Percentiles rank a stretch among this genome's conserved stretches.
These are phyloP conservation scores for Aplidium turbinatum DNA, from an alignment of 23 tunicate genomes.

Conservation along the genomic window DNA sequence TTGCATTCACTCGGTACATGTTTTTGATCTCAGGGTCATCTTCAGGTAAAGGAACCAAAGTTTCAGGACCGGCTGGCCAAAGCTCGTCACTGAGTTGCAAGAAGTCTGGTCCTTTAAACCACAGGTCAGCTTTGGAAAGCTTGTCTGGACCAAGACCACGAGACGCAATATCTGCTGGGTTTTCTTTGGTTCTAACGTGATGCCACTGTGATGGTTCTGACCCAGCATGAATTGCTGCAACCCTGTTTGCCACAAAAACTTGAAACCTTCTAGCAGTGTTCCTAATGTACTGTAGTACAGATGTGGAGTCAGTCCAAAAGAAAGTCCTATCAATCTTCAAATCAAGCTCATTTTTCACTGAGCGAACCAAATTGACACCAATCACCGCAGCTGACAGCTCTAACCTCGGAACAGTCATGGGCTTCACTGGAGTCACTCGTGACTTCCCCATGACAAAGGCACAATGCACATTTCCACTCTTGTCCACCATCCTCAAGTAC, in stretches of 20 bases:
- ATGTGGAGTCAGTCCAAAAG: slow-evolving; percentile 43
- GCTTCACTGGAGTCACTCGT: slow-evolving; percentile 17
- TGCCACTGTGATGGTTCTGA: slow-evolving; percentile 15
- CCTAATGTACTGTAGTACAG: slow-evolving; percentile 12
- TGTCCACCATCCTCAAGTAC: slow-evolving; percentile 13
- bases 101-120: slow-evolving; percentile 16
- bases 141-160: not conserved
- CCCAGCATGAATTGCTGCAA: slow-evolving; percentile 7
- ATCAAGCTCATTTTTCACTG: not conserved
- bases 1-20: too few relatives aligned
- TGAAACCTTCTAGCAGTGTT: slow-evolving; percentile 23
- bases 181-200: slow-evolving; percentile 17
- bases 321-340: not conserved
- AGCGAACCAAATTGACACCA: slow-evolving; percentile 1
- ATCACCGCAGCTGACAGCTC: slow-evolving; percentile 36
- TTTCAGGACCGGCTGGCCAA: too few relatives aligned
- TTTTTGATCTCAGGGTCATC: too few relatives aligned
- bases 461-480: not conserved
- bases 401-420: slow-evolving; percentile 22
- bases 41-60: too few relatives aligned
- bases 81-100: too few relatives aligned
- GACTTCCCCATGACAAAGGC: slow-evolving; percentile 35
- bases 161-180: slow-evolving; percentile 13
- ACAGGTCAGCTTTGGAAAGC: not conserved
- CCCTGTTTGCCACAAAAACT: slow-evolving; percentile 34